A percentile compares a stretch with the other conserved stretches of the same genome.
phyloP scores from a whole-genome alignment of 2,888 invertebrate species.

The Teleiodes luculella region DNA sequence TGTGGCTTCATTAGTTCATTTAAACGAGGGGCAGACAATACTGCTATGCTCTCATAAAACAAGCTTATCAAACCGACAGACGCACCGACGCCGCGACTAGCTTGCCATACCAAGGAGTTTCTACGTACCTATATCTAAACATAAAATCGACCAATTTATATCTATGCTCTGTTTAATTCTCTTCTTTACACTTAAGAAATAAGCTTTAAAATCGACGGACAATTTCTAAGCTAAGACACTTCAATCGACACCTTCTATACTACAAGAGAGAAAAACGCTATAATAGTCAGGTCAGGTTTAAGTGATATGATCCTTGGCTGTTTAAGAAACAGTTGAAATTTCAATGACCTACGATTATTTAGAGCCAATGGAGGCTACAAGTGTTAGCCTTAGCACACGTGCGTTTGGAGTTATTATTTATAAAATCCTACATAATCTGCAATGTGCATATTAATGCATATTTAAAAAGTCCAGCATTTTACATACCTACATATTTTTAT shows the following conservation, averaged over 20 bases:
- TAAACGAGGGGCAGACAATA: conserved; percentile 19
- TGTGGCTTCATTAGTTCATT: conserved; percentile 6
- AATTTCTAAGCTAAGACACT: conserved; percentile 43
- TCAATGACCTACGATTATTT: conserved; percentile 13
- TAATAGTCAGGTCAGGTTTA: conserved; percentile 27
- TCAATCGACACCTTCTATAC: conserved; percentile 40
- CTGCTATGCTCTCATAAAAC: conserved; percentile 61
- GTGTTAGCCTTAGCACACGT: too few species aligned
- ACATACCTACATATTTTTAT: too few species aligned
- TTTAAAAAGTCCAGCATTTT: too few species aligned
- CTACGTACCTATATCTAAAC: conserved; percentile 34
- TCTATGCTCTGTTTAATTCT: conserved; percentile 18
- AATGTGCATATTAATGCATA: too few species aligned
- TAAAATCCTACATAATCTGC: too few species aligned
- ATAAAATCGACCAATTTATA: conserved; percentile 31
- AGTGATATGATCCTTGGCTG: conserved; percentile 31
- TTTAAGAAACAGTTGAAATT: conserved; percentile 31
- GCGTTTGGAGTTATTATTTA: too few species aligned
- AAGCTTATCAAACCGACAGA: conserved; percentile 72
- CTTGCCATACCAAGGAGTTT: conserved; percentile 58
- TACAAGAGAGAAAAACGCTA: conserved; percentile 43
- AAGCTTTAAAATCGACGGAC: conserved; percentile 31
- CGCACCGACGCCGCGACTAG: conserved; percentile 70
- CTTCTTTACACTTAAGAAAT: conserved; percentile 29
- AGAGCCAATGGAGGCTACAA: conserved; percentile 43